phyloP scores from a whole-genome alignment of 64 coral and sea anemone genomes.

The Anthopleura sola region DNA sequence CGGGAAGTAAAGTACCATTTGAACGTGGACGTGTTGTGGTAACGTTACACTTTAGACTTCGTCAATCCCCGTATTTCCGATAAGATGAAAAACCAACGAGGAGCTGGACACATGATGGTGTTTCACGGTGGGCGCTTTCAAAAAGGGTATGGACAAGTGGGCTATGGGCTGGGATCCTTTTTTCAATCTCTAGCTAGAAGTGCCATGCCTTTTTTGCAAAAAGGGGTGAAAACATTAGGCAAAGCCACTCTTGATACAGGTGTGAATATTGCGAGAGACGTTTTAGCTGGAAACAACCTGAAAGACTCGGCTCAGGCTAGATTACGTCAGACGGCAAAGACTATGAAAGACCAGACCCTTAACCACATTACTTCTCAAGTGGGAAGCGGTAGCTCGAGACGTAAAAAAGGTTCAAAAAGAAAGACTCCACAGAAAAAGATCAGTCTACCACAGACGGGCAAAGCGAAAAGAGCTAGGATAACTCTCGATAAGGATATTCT shows the following conservation, averaged over 20 bases:
- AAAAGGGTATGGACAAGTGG: not conserved
- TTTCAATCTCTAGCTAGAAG: slow-evolving; percentile 6
- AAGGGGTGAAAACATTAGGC: not conserved
- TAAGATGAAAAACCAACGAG: too few relatives aligned
- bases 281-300: not conserved
- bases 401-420: not conserved
- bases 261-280: not conserved
- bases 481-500: not conserved
- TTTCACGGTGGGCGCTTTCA: too few relatives aligned
- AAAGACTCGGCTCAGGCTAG: not conserved
- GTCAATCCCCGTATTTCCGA: too few relatives aligned
- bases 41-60: too few relatives aligned
- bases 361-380: not conserved
- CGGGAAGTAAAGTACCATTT: too few relatives aligned
- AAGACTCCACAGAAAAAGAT: not conserved
- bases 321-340: slow-evolving; percentile 1
- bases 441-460: not conserved
- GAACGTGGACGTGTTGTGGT: too few relatives aligned
- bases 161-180: slow-evolving; percentile 5
- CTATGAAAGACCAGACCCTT: not conserved
- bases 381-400: not conserved
- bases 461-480: slow-evolving; percentile 1
- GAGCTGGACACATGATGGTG: too few relatives aligned
- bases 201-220: slow-evolving; percentile 9
- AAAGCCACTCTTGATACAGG: not conserved